Base-by-base conservation (phyloP, 1,140 invertebrate genomes). In the Drosophila kohkoa region DNA sequence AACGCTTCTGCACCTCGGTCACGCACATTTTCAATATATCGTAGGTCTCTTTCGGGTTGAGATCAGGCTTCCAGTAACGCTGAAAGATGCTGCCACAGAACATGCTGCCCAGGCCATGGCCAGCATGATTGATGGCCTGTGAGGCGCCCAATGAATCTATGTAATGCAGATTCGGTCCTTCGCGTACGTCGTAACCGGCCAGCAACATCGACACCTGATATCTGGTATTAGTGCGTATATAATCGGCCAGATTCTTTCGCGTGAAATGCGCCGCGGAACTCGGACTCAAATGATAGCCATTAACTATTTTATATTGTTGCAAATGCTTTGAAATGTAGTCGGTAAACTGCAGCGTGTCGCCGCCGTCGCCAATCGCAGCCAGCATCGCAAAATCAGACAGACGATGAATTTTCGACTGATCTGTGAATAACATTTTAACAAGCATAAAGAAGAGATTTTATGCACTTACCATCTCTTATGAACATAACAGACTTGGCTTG, bases 301-400 rank as follows among this genome's bases (percentile, higher is more conserved):
- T 98, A 77, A 97, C 95, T 96, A 99, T 99, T 94, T 99, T 99
- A 91, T 99, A 99, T 1, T 99, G 93, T 77, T 99, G 98, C 88
- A 99, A 96, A 93, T 99, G 99, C 93, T 99, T 99, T 0, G 96
- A 95, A 82, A 99, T 99, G 91, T 98, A 99, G 91, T 99, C 98
- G n/a, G 98, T 97, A 94, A 99, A 99, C 92, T 99, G 98, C 11
- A 96, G 96, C 1, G 98, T 97, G 92, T 99, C 99, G 3, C 99
- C 99, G n/a, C 96, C 94, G 93, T 99, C 99, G 52, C 99, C 99
- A 83, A 95, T 95, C 4, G 98, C 96, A 28, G 96, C 96, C 97
- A 99, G 98, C 46, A 98, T 94, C 60, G 99, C 93, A 68, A 96
- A 96, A 67, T 98, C 95, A 57, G 97, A 98, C 58, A 99, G 94